Evolutionary conservation across 2,888 invertebrate species (phyloP), one percentile per base, ranked within the genome.

Genomic region (Drosophila kokeensis): DNA sequence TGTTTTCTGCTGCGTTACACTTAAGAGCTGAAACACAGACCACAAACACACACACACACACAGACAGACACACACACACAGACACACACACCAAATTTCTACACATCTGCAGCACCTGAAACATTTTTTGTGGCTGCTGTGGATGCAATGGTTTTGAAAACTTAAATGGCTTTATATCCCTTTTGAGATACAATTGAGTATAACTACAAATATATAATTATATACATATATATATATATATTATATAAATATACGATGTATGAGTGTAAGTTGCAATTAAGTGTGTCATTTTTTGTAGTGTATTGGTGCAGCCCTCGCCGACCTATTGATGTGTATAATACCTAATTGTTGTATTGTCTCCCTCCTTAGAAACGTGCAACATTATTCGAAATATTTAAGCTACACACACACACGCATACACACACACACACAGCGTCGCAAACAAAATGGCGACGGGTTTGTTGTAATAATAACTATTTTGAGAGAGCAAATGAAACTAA

Each of bases 161-260:
- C 87, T 76, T 87, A 83, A 79, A 87, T 87, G 90, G 88, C 89
- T 87, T 89, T 90, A 90, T 87, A 89, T 87, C 88, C 88, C 87
- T 87, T 90, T 87, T 87, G 89, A 87, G 90, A 87, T 87, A 90
- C 86, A 88, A 82, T 80, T 84, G 74, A 78, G 70, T 79, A 73
- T 73, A 78, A 79, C 69, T 75, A 78, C 60, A 72, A 66, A 57
- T 57, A 73, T 50, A 66, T 42, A 57, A 27, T 67, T 34, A 62
- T 30, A 67, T 42, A 73, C 30, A 38, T 57, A 57, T 59, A 70
- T 59, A 29, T 32, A 62, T 63, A 76, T 36, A 75, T 52, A 73
- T 69, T 32, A 62, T 63, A 76, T 36, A 75, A 55, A 73, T 69
- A 70, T 61, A 67, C 66, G 62, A 58, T 78, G 69, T 40, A 57